Conservation (phyloP, 2,888 invertebrate genomes). For the Cheilosia soror region DNA sequence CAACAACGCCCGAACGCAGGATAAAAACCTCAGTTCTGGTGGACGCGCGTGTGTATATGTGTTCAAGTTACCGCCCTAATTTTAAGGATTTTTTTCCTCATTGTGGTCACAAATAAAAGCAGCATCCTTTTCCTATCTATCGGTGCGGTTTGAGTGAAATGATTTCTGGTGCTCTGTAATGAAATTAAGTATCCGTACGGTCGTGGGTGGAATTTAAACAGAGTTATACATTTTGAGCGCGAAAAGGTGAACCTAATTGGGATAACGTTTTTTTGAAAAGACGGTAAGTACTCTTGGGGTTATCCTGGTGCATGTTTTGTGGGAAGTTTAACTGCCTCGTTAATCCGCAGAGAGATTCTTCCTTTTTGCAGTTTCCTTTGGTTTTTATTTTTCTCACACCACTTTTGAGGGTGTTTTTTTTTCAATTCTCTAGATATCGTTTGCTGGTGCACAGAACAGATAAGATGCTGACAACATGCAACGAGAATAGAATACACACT, state of each 20-base stretch:
- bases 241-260: slow-evolving; percentile 68
- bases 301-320: slow-evolving; percentile 3
- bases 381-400: background rate
- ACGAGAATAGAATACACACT: slow-evolving; percentile 7
- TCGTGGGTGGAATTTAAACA: slow-evolving; percentile 63
- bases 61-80: slow-evolving; percentile 73
- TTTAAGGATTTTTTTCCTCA: slow-evolving; percentile 53
- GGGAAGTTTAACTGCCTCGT: slow-evolving; percentile 34
- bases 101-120: slow-evolving; percentile 44
- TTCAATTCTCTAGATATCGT: slow-evolving; percentile 8
- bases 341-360: slow-evolving; percentile 17
- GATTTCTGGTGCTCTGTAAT: slow-evolving; percentile 56
- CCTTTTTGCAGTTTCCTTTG: background rate
- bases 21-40: slow-evolving; percentile 46
- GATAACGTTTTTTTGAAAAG: slow-evolving; percentile 52
- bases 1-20: slow-evolving; percentile 53
- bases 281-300: slow-evolving; percentile 57
- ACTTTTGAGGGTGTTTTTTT: slow-evolving; percentile 10
- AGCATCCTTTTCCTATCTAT: slow-evolving; percentile 32
- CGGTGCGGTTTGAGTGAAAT: slow-evolving; percentile 56
- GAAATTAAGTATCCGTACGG: slow-evolving; percentile 57
- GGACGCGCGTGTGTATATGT: slow-evolving; percentile 45
- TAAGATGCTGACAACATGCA: slow-evolving; percentile 45
- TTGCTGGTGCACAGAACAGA: slow-evolving; percentile 20
- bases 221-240: slow-evolving; percentile 50